Percentiles rank a stretch among this genome's conserved stretches.
These are phyloP conservation scores for Andrena camellia DNA, from an alignment of 2,888 invertebrate genomes.

Conservation along the genomic window DNA sequence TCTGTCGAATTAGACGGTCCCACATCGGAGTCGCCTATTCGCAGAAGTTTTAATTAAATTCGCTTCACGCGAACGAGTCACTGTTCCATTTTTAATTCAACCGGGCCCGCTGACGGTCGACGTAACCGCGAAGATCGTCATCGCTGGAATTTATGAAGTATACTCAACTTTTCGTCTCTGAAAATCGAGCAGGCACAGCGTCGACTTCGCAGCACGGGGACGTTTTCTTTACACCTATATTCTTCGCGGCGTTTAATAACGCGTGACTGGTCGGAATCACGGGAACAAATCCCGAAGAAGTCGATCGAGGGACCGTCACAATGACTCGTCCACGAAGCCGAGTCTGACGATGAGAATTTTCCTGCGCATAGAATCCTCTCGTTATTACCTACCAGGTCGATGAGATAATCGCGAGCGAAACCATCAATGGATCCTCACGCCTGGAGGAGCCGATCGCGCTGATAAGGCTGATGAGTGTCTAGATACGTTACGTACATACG, in stretches of 20 bases:
- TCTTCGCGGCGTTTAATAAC: neutral
- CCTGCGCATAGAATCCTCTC: neutral
- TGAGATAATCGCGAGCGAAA: constrained; percentile 3
- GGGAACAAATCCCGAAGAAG: neutral
- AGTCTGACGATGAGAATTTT: neutral
- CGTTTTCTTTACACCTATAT: neutral
- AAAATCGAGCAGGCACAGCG: neutral
- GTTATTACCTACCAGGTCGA: constrained; percentile 9
- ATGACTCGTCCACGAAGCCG: neutral
- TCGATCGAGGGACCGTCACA: neutral
- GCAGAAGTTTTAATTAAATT: constrained; percentile 48
- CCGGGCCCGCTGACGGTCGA: neutral
- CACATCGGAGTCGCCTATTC: neutral
- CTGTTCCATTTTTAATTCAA: constrained; percentile 27
- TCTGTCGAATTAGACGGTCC: constrained; percentile 35
- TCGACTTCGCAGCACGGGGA: neutral
- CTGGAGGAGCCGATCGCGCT: neutral
- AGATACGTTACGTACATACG: neutral
- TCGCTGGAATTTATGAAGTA: constrained; percentile 48
- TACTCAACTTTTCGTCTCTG: neutral
- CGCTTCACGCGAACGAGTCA: constrained; percentile 32
- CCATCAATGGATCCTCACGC: neutral
- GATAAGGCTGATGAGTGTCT: neutral
- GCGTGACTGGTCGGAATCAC: constrained; percentile 16
- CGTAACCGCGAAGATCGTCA: constrained; percentile 15